Base-by-base conservation (phyloP, 1,140 invertebrate genomes). In the Pseudomyrmex gracilis region DNA sequence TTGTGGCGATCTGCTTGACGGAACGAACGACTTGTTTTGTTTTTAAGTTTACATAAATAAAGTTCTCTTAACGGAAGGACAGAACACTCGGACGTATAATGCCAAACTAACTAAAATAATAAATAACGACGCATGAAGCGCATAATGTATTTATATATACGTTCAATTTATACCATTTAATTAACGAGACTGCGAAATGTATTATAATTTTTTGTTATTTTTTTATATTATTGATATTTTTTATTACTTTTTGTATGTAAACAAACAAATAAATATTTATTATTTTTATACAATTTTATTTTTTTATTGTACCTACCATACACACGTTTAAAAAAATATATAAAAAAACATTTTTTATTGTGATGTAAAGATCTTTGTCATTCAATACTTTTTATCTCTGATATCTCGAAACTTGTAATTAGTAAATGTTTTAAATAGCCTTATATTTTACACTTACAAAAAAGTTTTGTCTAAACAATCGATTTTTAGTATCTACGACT, bases 261-360 rank as follows among this genome's bases (percentile, higher is more conserved):
- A 34, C 34, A 87, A 91, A 92, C 87, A 91, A 92, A 92, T 92
- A 93, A 93, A 92, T 92, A 92, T 93, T 92, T 92, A 92, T 91
- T 92, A 85, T 92, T 90, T 91, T 85, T 89, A 60, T 87, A 78
- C 22, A 68, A 74, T 13, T 51, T 34, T 15, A 13, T 43, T 82
- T n/a, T 15, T 51, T 12, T 45, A 34, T 12, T 13, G 24, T n/a
- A 60, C 49, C 61, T 58, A 24, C 2, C 22, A 24, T n/a, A 34
- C 7, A 34, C 5, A 34, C 2, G 2, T 34, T 34, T 20, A 34
- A n/a, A 34, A n/a, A 82, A 51, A 51, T 49, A 60, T 58, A 34
- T 34, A 34, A 0, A 7, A 34, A 34, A 34, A 0, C 5, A 34
- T 34, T 7, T 34, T 34, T 34, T 34, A 24, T 24, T 24, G 24